Conservation (phyloP, 2,797 vertebrate genomes). For the Smutsia gigantea region DNA sequence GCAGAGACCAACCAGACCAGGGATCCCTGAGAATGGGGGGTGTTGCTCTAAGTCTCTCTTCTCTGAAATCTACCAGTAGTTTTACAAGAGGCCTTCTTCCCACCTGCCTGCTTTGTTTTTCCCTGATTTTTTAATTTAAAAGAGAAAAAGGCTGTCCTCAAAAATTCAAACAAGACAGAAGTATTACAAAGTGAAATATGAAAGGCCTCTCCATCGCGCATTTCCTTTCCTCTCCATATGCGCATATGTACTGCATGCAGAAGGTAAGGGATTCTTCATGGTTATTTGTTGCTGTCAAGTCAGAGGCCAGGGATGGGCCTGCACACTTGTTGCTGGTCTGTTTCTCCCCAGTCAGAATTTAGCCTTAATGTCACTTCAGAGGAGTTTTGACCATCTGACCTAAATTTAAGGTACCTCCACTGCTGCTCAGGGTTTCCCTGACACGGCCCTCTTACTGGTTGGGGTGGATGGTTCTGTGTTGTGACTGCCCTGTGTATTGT, state of each 20-base stretch:
- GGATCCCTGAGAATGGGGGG: not conserved
- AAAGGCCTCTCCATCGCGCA: not conserved
- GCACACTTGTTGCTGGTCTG: not conserved
- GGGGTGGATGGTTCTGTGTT: not conserved
- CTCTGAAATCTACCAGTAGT: not conserved
- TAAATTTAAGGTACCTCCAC: not conserved
- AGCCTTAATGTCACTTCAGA: not conserved
- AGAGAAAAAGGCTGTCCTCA: not conserved
- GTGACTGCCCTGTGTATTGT: not conserved
- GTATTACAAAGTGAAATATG: not conserved
- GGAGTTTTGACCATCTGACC: constrained; percentile 9
- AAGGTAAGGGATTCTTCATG: not conserved
- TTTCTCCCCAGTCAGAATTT: not conserved
- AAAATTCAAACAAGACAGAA: not conserved
- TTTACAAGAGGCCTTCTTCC: not conserved
- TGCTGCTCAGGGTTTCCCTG: not conserved
- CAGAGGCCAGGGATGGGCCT: not conserved
- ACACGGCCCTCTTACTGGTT: not conserved
- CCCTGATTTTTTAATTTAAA: not conserved
- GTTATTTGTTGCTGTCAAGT: not conserved
- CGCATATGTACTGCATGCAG: not conserved
- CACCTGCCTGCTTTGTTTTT: not conserved
- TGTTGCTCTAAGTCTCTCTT: not conserved
- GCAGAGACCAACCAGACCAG: not conserved
- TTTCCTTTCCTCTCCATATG: not conserved